Evolutionary conservation across 2,113 vertebrate species (phyloP), one percentile per base, ranked within the genome.

Genomic region (Tursiops truncatus): DNA sequence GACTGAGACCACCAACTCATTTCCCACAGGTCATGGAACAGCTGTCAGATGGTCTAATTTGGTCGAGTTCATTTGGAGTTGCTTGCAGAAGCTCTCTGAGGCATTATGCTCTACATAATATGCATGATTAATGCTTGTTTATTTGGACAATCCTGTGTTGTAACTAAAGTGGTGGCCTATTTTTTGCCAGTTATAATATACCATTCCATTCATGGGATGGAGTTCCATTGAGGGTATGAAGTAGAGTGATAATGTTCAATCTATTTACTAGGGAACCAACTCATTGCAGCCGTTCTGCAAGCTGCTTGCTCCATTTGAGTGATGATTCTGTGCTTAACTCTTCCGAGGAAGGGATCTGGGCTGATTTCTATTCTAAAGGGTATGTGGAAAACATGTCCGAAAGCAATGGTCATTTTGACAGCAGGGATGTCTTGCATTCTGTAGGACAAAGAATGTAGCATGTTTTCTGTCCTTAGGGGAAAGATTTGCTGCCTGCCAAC

Each of bases 51-150:
- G 95, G 96, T 96, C 91, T 97, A 98, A 98, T 98, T 99, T 98
- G 89, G 96, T 98, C 88, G 96, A 95, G 95, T 98, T 98, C 94
- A 98, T 98, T 98, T 98, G 98, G 98, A 98, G 97, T 95, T 98
- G 97, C 98, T 92, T 92, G 97, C 97, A 98, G 98, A 98, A 96
- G 97, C 98, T 97, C 95, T 98, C 97, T 86, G 98, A 96, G 97
- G 96, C 98, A 98, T 99, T 99, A 98, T 99, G 96, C n/a, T 80
- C 98, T 96, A 96, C 98, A 99, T 98, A 99, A 99, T 99, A 89
- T 97, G 97, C 94, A 9, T 98, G 98, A 99, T 99, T 99, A 98
- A 97, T 1, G 89, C 98, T 98, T 98, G 97, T 98, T 98, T 98
- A 97, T 98, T 93, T 97, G 97, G 97, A 98, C 97, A 98, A 97